Base-by-base conservation (phyloP, 1,140 invertebrate genomes). In the Drosophila sulfurigaster region DNA sequence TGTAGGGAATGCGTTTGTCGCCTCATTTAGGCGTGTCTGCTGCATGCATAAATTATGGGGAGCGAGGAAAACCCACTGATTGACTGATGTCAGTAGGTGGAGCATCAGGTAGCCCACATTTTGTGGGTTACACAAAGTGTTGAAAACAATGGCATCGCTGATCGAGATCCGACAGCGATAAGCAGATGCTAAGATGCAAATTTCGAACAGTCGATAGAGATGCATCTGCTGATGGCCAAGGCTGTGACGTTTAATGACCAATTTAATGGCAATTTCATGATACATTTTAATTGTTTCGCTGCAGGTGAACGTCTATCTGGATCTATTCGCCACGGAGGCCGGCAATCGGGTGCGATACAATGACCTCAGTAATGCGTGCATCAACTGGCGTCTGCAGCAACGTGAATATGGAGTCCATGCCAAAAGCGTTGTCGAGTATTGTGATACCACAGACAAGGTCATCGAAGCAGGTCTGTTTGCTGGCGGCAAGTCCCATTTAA, bases 351-450 rank as follows among this genome's bases (percentile, higher is more conserved):
- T 75, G 32, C 87, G 67, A 6, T 81, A 81, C 10, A 80, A 92
- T 59, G 63, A 57, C 5, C 65, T 90, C 16, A 73, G 75, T 28
- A 92, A 91, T 60, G 63, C 73, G 70, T 92, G 91, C 30, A 64
- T 92, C 10, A 92, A 92, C 54, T 83, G 89, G 78, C 75, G 86
- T 45, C 58, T 92, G 38, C 60, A 74, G 45, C 66, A 71, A 13
- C 78, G 75, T 4, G 67, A 74, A 16, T 81, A 70, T 54, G 77
- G 73, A 10, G 35, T 92, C 38, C 74, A 49, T 35, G 91, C 89
- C 49, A 82, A 83, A 43, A 92, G 87, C 38, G 78, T 83, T 3
- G 75, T 92, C 58, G 87, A 92, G 69, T 92, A 92, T 72, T 92
- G 91, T 49, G 78, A 67, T 11, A 62, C 75, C 16, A 71, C 85